Evolutionary conservation across 37 sponge, comb jelly and placozoan species (phyloP).

Genomic region (Halisarca cf. caerulea): DNA sequence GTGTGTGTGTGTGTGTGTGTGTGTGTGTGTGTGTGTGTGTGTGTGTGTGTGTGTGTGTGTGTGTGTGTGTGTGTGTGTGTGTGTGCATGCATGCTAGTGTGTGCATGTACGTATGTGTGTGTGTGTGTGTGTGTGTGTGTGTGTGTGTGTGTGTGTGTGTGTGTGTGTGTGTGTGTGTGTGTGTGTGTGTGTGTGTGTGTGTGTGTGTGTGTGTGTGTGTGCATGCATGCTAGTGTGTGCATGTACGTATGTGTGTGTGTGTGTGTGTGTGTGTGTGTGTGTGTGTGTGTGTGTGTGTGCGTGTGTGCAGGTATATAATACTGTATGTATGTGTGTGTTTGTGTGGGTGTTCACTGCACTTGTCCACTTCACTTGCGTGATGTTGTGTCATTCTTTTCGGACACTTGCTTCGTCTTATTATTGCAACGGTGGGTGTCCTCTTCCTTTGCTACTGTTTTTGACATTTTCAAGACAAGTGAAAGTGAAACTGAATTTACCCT

Average conservation of each 20-base stretch:
- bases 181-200: background rate
- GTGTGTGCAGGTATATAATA: no score
- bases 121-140: constrained; percentile 25
- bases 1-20: no score
- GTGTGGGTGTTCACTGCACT: no score
- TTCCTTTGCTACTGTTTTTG: background rate
- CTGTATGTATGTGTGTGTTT: no score
- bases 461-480: background rate
- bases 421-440: background rate
- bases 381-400: background rate
- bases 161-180: constrained; percentile 7
- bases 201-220: background rate
- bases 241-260: background rate
- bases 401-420: background rate
- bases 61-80: constrained; percentile 19
- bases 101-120: background rate
- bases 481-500: background rate
- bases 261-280: background rate
- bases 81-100: background rate
- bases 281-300: no score
- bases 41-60: constrained; percentile 29
- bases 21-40: no score
- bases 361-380: no score
- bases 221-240: background rate
- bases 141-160: constrained; percentile 19